phyloP scores from a whole-genome alignment of 2,797 vertebrate genomes.

The Siniperca scherzeri region DNA sequence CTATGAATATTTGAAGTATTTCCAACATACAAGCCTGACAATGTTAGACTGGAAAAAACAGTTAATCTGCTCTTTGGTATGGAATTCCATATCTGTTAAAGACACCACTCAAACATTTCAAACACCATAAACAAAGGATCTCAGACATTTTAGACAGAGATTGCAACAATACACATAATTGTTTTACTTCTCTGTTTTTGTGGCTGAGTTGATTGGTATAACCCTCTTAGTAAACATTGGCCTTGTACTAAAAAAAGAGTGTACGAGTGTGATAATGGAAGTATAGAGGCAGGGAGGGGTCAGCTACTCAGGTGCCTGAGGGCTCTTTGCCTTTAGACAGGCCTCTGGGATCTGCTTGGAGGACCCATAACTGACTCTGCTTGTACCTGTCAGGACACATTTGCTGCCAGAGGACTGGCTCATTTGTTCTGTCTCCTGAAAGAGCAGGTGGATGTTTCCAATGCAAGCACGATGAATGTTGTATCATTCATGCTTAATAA shows the following conservation, averaged over 20 bases:
- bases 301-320: conserved; percentile 66
- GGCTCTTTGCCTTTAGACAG: conserved; percentile 72
- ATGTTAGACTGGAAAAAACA: conserved; percentile 35
- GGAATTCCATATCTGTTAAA: conserved; percentile 8
- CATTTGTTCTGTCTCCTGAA: conserved; percentile 69
- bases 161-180: background rate
- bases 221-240: conserved; percentile 54
- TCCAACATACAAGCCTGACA: background rate
- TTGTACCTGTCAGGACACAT: conserved; percentile 82
- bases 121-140: background rate
- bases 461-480: conserved; percentile 29
- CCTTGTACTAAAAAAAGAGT: conserved; percentile 38
- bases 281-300: conserved; percentile 54
- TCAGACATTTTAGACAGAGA: background rate
- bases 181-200: conserved; percentile 13
- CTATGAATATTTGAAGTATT: conserved; percentile 20
- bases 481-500: conserved; percentile 32
- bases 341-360: conserved; percentile 68
- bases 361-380: conserved; percentile 75
- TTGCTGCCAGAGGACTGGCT: conserved; percentile 69
- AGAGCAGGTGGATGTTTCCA: conserved; percentile 45
- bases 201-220: conserved; percentile 6
- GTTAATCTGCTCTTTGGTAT: conserved; percentile 32
- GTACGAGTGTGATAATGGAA: conserved; percentile 6
- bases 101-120: conserved; percentile 10